These are phyloP conservation scores for Macropis europaea DNA, from an alignment of 2,888 invertebrate species.

Conservation along the genomic window DNA sequence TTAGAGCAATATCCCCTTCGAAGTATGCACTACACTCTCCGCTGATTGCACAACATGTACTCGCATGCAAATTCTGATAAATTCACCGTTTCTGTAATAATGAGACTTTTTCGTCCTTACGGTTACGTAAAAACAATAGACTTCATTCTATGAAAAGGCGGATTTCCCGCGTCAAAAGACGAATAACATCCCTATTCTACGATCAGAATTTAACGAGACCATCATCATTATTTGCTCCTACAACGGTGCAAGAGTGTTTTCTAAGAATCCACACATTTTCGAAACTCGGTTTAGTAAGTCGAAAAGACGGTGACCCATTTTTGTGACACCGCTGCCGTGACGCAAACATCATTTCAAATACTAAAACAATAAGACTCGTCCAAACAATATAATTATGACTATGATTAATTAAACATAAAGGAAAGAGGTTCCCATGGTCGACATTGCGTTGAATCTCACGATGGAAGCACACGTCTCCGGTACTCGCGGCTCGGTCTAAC, in stretches of 20 bases:
- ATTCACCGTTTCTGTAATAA: not conserved
- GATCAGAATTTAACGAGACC: no score
- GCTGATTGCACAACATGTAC: not conserved
- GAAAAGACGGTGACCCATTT: conserved; percentile 31
- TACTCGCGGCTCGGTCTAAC: not conserved
- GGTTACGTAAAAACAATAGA: no score
- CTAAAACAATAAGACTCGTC: conserved; percentile 32
- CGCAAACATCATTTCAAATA: conserved; percentile 34
- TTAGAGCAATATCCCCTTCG: conserved; percentile 9
- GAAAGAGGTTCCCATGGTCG: conserved; percentile 48
- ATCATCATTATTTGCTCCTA: no score
- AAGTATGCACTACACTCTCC: not conserved
- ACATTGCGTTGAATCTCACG: conserved; percentile 51
- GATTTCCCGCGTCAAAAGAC: no score
- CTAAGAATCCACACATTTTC: not conserved
- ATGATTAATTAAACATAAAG: conserved; percentile 50
- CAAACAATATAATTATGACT: conserved; percentile 45
- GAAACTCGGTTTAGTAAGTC: not conserved
- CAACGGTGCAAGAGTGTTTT: no score
- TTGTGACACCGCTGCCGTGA: conserved; percentile 4
- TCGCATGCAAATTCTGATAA: conserved; percentile 12
- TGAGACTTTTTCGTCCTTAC: not conserved
- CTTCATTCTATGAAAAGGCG: no score
- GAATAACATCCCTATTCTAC: no score
- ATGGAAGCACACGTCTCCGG: conserved; percentile 4